A percentile compares a stretch with the other conserved stretches of the same genome.
These are phyloP conservation scores for Diuraphis noxia DNA, from an alignment of 1,140 invertebrate species.

Conservation along the genomic window DNA sequence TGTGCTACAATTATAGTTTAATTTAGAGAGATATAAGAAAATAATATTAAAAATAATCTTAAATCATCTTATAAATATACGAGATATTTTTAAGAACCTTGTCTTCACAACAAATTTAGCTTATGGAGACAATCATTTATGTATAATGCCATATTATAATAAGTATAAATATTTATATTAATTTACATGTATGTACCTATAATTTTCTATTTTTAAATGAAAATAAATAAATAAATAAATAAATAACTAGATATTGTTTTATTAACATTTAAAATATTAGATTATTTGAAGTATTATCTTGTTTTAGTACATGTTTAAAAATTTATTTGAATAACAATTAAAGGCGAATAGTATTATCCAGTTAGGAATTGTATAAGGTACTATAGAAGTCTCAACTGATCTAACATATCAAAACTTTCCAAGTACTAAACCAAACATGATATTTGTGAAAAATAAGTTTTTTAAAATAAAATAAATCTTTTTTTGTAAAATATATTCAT, in stretches of 20 bases:
- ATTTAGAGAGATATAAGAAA: background rate
- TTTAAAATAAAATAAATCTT: background rate
- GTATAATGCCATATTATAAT: no score
- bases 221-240: no score
- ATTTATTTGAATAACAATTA: background rate
- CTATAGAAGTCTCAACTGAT: background rate
- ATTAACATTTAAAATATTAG: background rate
- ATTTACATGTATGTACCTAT: no score
- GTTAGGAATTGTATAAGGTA: background rate
- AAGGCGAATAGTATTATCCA: background rate
- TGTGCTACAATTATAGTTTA: background rate
- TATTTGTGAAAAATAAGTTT: background rate
- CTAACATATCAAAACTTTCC: background rate
- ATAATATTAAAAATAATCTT: background rate
- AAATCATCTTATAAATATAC: no score
- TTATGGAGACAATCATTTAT: no score
- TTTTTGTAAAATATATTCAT: background rate
- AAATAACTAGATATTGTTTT: no score
- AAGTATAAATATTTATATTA: no score
- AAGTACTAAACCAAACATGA: background rate
- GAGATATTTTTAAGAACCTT: no score
- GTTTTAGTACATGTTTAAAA: background rate
- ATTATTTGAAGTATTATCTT: background rate
- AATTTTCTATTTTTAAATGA: no score
- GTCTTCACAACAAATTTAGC: no score